These are phyloP conservation scores for Pachymerium ferrugineum DNA, from an alignment of 2,888 invertebrate species.

Conservation along the genomic window DNA sequence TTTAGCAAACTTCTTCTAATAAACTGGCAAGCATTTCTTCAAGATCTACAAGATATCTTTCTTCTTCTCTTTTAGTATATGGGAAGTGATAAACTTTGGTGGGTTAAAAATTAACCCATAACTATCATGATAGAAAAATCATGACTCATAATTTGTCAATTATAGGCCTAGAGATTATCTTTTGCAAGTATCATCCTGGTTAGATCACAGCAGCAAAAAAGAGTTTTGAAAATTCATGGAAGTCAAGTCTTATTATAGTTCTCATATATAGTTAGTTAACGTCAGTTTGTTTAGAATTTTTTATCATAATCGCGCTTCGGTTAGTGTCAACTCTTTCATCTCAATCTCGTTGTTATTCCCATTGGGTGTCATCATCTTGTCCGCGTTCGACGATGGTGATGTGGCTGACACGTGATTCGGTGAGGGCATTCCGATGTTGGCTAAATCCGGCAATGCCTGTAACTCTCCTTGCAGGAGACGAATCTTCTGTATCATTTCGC, in stretches of 20 bases:
- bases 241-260: not conserved
- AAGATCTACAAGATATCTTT: not conserved
- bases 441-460: conserved; percentile 37
- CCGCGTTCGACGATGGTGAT: not conserved
- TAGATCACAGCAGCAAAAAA: conserved; percentile 6
- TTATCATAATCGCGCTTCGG: conserved; percentile 9
- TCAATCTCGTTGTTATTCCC: conserved; percentile 40
- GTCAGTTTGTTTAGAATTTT: not conserved
- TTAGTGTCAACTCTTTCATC: conserved; percentile 33
- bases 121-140: conserved; percentile 7
- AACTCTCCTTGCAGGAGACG: conserved; percentile 65
- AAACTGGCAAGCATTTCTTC: no score
- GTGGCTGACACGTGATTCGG: conserved; percentile 29
- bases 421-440: conserved; percentile 36
- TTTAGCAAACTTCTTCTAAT: no score
- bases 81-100: not conserved
- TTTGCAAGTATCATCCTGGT: not conserved
- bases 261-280: not conserved
- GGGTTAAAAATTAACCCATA: conserved; percentile 13
- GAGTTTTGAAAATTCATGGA: not conserved
- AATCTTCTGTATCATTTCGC: conserved; percentile 88
- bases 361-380: conserved; percentile 32
- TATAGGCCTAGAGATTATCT: not conserved
- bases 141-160: conserved; percentile 13
- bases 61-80: not conserved